Conservation (phyloP, 30 jellyfish, hydroid and myxozoan genomes). For the Cassiopea xamachana region DNA sequence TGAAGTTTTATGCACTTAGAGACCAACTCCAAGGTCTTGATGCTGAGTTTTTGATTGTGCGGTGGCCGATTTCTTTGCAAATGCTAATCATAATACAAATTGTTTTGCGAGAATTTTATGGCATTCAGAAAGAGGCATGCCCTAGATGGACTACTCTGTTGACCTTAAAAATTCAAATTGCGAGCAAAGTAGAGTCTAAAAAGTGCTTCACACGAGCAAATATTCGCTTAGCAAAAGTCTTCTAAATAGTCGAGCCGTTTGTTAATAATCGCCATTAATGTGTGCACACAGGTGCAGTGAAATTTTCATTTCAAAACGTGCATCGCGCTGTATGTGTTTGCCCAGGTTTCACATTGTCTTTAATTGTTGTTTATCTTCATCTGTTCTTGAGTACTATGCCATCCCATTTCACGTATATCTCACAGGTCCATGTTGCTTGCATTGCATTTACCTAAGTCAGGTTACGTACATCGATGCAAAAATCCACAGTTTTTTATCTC, state of each 20-base stretch:
- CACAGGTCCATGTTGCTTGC: neutral
- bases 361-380: constrained; percentile 4
- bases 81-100: neutral
- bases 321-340: neutral
- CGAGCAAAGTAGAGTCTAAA: constrained; percentile 11
- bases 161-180: neutral
- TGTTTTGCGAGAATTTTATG: neutral
- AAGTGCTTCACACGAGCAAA: constrained; percentile 5
- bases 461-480: too few species aligned
- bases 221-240: neutral
- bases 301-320: constrained; percentile 7
- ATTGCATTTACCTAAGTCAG: too few species aligned
- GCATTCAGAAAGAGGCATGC: neutral
- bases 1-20: neutral
- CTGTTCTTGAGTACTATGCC: neutral
- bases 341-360: constrained; percentile 1
- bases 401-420: neutral
- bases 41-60: neutral
- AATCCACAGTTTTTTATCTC: too few species aligned
- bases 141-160: neutral
- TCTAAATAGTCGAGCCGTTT: constrained; percentile 4
- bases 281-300: constrained; percentile 1
- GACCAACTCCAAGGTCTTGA: neutral
- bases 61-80: constrained; percentile 5
- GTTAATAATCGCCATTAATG: neutral